Conservation (phyloP, 2,113 vertebrate species). For the Thunnus thynnus region DNA sequence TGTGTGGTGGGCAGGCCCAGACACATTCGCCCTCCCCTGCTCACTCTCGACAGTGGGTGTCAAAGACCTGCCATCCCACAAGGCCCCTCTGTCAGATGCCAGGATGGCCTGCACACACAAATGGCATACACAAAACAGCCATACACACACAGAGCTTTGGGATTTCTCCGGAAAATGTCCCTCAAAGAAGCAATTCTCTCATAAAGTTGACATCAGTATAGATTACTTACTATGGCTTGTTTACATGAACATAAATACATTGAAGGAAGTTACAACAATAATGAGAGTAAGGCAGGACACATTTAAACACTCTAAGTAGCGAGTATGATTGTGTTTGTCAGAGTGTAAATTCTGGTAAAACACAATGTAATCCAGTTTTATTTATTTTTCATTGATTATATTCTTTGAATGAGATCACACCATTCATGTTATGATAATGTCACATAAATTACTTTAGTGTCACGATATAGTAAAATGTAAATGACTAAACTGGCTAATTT, state of each 20-base stretch:
- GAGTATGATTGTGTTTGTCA: background rate
- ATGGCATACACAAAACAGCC: conserved; percentile 23
- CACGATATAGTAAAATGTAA: background rate
- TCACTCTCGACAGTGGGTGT: conserved; percentile 75
- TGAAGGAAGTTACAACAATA: background rate
- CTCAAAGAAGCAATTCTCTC: background rate
- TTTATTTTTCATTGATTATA: background rate
- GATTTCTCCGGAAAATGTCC: background rate
- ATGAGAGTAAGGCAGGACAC: background rate
- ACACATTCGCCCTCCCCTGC: conserved; percentile 74
- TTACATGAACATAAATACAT: background rate
- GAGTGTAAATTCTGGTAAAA: background rate
- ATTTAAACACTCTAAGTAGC: background rate
- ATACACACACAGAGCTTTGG: conserved; percentile 1
- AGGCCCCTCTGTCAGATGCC: conserved; percentile 73
- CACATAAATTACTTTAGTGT: background rate
- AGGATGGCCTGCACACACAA: conserved; percentile 58
- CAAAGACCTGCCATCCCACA: conserved; percentile 81
- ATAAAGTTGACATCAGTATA: background rate
- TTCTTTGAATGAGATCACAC: background rate
- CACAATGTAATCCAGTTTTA: background rate
- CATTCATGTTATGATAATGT: background rate
- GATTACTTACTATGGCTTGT: background rate
- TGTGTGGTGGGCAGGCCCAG: conserved; percentile 76
- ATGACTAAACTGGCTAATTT: background rate